Evolutionary conservation across 2,888 invertebrate species (phyloP).

Genomic region (Coleophora deauratella): DNA sequence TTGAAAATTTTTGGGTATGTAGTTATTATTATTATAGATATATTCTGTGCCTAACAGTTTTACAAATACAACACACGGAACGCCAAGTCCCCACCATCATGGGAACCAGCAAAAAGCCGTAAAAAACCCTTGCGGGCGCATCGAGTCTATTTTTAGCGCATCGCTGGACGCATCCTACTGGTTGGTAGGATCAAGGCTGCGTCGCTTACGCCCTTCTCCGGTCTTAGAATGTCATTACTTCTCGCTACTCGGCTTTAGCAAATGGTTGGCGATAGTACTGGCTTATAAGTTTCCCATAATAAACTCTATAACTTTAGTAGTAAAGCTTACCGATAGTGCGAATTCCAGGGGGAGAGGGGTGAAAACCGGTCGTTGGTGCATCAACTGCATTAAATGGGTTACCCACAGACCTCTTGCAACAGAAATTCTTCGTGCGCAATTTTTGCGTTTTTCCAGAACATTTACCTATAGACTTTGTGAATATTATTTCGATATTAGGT

Average conservation of each 20-base stretch:
- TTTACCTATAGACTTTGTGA: neutral
- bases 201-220: constrained; percentile 32
- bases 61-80: too few species aligned
- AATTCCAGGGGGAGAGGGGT: constrained; percentile 25
- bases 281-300: constrained; percentile 22
- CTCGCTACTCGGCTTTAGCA: constrained; percentile 32
- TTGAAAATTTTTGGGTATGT: too few species aligned
- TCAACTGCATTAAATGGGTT: constrained; percentile 64
- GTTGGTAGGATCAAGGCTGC: constrained; percentile 67
- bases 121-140: constrained; percentile 56
- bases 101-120: constrained; percentile 51
- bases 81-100: constrained; percentile 33
- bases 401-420: constrained; percentile 70
- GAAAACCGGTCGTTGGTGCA: constrained; percentile 49
- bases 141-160: constrained; percentile 59
- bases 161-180: constrained; percentile 62
- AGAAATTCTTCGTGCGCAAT: constrained; percentile 38
- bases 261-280: neutral
- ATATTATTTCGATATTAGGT: too few species aligned
- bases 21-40: too few species aligned
- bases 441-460: constrained; percentile 2
- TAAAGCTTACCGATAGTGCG: constrained; percentile 17
- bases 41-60: too few species aligned
- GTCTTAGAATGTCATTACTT: constrained; percentile 42
- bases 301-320: constrained; percentile 22